Conservation (phyloP, 2,113 vertebrate genomes). For the Rhinolophus sinicus region DNA sequence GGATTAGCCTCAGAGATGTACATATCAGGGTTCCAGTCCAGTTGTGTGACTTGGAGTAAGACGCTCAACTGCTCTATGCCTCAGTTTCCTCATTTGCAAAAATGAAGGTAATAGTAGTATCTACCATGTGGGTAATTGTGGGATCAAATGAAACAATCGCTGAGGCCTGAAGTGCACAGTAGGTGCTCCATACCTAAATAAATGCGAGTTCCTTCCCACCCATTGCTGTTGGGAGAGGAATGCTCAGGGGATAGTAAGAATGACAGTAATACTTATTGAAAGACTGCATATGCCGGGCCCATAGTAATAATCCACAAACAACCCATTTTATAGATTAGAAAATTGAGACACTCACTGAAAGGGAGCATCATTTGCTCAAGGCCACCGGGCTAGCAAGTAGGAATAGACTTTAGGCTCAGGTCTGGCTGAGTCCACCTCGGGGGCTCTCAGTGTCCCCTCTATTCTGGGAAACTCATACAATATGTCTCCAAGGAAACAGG, state of each 20-base stretch:
- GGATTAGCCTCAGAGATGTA: accelerated
- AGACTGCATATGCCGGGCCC: accelerated
- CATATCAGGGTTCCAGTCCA: background rate
- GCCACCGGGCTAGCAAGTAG: background rate
- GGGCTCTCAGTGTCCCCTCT: background rate
- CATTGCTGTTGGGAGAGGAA: background rate
- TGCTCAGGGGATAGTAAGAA: accelerated
- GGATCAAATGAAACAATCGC: background rate
- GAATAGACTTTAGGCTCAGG: background rate
- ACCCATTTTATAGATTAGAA: background rate
- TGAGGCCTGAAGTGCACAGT: background rate
- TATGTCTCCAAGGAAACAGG: background rate
- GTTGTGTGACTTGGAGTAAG: background rate
- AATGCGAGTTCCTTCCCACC: background rate
- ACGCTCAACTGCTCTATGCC: background rate
- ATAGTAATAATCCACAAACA: no score
- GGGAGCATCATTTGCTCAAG: background rate
- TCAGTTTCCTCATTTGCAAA: background rate
- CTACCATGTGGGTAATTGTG: background rate
- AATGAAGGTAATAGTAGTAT: background rate
- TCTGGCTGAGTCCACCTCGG: background rate
- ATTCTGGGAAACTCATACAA: background rate
- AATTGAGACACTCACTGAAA: accelerated
- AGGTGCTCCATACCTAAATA: background rate
- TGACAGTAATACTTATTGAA: background rate